Evolutionary conservation across 1,140 invertebrate species (phyloP).

Genomic region (Planococcus citri): DNA sequence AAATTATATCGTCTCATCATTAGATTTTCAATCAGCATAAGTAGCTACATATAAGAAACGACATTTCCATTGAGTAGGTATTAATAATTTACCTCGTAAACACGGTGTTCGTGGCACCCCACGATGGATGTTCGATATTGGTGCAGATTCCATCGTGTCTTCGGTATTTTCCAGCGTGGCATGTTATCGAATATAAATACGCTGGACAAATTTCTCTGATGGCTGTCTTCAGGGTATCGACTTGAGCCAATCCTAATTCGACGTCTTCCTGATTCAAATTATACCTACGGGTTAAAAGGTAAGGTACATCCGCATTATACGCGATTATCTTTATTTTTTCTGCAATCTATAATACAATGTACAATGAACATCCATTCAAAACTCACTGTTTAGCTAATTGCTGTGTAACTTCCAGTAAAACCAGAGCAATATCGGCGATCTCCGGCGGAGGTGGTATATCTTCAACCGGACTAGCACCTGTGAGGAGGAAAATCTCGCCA

Average conservation of each 20-base stretch:
- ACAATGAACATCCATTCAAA: background rate
- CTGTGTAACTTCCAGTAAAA: constrained; percentile 70
- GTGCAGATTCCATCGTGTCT: constrained; percentile 84
- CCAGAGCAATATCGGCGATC: constrained; percentile 67
- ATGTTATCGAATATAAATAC: constrained; percentile 74
- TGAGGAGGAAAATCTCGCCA: constrained; percentile 40
- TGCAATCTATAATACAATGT: background rate
- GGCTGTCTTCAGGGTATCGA: constrained; percentile 79
- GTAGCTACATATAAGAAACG: constrained; percentile 6
- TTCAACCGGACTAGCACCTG: constrained; percentile 60
- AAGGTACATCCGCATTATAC: too few species aligned
- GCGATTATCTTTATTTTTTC: too few species aligned
- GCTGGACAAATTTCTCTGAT: constrained; percentile 77
- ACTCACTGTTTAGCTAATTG: constrained; percentile 75
- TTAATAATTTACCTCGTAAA: constrained; percentile 67
- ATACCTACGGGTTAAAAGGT: constrained; percentile 47
- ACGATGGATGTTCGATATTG: constrained; percentile 77
- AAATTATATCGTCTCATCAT: too few species aligned
- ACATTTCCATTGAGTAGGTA: background rate
- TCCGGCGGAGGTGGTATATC: constrained; percentile 65
- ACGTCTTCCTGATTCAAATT: constrained; percentile 72
- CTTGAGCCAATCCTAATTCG: constrained; percentile 70
- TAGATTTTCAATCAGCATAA: too few species aligned
- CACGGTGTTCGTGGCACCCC: constrained; percentile 74
- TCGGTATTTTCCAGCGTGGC: constrained; percentile 77